Evolutionary conservation across 2,888 invertebrate genomes (phyloP).

Genomic region (Malthinus seriepunctatus): DNA sequence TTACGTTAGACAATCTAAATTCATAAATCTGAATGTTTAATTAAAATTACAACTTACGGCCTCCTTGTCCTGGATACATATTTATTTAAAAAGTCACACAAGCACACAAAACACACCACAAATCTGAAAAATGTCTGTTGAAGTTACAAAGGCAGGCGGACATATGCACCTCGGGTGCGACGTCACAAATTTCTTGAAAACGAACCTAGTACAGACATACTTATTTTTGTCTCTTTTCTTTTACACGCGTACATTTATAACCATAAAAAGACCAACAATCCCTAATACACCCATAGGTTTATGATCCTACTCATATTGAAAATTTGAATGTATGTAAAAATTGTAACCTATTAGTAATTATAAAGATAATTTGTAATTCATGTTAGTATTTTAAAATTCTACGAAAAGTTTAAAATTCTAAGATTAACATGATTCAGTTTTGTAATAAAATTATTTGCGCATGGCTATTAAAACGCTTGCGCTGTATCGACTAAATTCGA

Average conservation of each 20-base stretch:
- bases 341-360: too few species aligned
- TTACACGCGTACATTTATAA: background rate
- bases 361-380: too few species aligned
- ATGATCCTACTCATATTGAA: too few species aligned
- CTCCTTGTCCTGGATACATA: conserved; percentile 53
- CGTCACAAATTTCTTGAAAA: conserved; percentile 40
- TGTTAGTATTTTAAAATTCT: too few species aligned
- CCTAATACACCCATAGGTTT: background rate
- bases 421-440: conserved; percentile 17
- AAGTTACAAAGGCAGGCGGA: conserved; percentile 51
- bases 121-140: conserved; percentile 48
- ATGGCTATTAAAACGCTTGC: conserved; percentile 15
- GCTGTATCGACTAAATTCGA: conserved; percentile 21
- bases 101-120: conserved; percentile 53
- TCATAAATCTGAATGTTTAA: background rate
- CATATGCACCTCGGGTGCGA: conserved; percentile 54
- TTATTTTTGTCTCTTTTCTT: background rate
- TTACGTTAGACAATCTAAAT: background rate
- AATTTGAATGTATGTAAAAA: too few species aligned
- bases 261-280: conserved; percentile 1
- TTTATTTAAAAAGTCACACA: conserved; percentile 48
- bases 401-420: background rate
- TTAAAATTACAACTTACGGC: conserved; percentile 48
- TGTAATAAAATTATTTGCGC: conserved; percentile 13
- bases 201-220: background rate